Percentiles rank a stretch among this genome's conserved stretches.
phyloP scores from a whole-genome alignment of 2,797 vertebrate species.

The Chelmon rostratus region DNA sequence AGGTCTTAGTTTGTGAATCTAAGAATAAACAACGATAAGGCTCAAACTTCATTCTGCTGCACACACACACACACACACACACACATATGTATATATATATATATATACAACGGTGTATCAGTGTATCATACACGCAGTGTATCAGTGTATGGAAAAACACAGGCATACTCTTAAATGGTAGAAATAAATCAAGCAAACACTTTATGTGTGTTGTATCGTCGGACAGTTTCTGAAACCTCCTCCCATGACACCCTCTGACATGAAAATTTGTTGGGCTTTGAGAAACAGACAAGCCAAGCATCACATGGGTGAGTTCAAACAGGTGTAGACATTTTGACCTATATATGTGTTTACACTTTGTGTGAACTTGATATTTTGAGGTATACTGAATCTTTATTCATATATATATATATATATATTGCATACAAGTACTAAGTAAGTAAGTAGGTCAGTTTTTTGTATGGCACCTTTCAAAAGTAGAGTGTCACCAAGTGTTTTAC shows the following conservation, averaged over 20 bases:
- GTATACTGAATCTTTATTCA: too few relatives aligned
- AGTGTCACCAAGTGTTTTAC: neutral
- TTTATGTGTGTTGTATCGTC: neutral
- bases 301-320: neutral
- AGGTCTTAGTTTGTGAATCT: conserved; percentile 79
- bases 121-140: conserved; percentile 7
- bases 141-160: neutral
- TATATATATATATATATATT: neutral
- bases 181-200: neutral
- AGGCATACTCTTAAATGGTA: neutral
- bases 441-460: neutral
- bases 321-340: too few relatives aligned
- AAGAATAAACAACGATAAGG: conserved; percentile 79
- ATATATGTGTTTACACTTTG: too few relatives aligned
- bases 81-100: conserved; percentile 30
- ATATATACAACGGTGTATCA: conserved; percentile 8
- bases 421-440: too few relatives aligned
- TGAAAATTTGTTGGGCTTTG: neutral
- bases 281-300: neutral
- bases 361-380: too few relatives aligned
- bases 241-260: neutral
- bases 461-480: neutral
- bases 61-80: conserved; percentile 30
- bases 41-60: conserved; percentile 54
- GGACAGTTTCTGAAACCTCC: neutral